These are phyloP conservation scores for Poecilobothrus nobilitatus DNA, from an alignment of 2,888 invertebrate genomes.

Conservation along the genomic window DNA sequence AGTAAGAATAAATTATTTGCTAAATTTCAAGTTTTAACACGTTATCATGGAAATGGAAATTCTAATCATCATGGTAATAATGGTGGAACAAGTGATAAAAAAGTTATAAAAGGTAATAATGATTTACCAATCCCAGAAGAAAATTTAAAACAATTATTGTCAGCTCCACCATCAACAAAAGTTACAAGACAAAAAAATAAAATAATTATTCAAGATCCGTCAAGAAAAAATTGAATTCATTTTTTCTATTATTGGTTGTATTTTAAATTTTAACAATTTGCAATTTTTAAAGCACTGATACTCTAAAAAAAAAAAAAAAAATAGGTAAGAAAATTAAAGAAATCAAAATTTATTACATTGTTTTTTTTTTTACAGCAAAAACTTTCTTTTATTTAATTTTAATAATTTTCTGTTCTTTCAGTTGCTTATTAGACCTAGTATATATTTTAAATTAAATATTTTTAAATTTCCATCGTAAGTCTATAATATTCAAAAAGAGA, in stretches of 20 bases:
- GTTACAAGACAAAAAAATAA: slow-evolving; percentile 78
- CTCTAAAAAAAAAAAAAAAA: slow-evolving; percentile 18
- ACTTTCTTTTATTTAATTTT: too few species aligned
- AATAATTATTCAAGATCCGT: slow-evolving; percentile 58
- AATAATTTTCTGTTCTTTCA: too few species aligned
- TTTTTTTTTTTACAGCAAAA: too few species aligned
- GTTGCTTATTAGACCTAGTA: too few species aligned
- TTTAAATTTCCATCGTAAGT: too few species aligned
- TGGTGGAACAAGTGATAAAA: slow-evolving; percentile 23
- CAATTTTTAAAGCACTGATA: slow-evolving; percentile 7
- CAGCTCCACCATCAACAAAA: slow-evolving; percentile 61
- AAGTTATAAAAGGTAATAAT: slow-evolving; percentile 25
- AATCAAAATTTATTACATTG: too few species aligned
- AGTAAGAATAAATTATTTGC: slow-evolving; percentile 48
- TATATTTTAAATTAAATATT: too few species aligned
- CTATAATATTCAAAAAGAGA: too few species aligned
- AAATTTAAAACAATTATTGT: slow-evolving; percentile 58
- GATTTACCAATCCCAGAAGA: slow-evolving; percentile 53
- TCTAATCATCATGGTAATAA: slow-evolving; percentile 10
- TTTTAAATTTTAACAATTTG: slow-evolving; percentile 11
- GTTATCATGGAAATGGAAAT: slow-evolving; percentile 34
- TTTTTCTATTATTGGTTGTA: slow-evolving; percentile 12
- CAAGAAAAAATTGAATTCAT: slow-evolving; percentile 35
- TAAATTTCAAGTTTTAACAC: slow-evolving; percentile 46
- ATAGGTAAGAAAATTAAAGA: slow-evolving; percentile 21